A percentile compares a stretch with the other conserved stretches of the same genome.
phyloP scores from a whole-genome alignment of 2,888 invertebrate species.

The Odontocerum albicorne region DNA sequence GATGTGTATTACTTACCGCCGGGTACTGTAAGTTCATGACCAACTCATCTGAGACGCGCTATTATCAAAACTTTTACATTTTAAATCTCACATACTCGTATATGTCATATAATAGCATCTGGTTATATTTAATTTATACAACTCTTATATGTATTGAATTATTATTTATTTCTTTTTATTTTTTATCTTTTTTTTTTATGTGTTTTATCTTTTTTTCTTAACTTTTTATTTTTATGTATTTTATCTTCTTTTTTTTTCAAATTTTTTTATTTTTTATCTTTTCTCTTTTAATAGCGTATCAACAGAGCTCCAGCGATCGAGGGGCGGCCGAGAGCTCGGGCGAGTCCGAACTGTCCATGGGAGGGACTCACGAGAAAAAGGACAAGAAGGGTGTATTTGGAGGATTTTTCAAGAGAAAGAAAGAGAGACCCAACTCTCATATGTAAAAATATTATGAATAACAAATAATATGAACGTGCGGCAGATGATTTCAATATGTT shows the following conservation, averaged over 20 bases:
- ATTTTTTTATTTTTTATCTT: background rate
- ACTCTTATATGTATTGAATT: background rate
- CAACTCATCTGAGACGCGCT: too few relatives aligned
- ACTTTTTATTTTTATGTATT: slow-evolving; percentile 10
- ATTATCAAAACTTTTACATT: too few relatives aligned
- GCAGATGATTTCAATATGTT: too few relatives aligned
- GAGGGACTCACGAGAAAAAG: slow-evolving; percentile 49
- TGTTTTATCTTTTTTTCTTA: background rate
- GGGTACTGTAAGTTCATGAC: too few relatives aligned
- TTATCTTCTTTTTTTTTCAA: slow-evolving; percentile 11
- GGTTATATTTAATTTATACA: background rate
- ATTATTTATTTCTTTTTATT: slow-evolving; percentile 12
- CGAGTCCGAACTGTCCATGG: slow-evolving; percentile 54
- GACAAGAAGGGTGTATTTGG: slow-evolving; percentile 63
- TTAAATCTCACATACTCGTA: slow-evolving; percentile 2
- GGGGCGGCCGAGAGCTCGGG: slow-evolving; percentile 48
- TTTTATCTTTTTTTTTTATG: slow-evolving; percentile 14
- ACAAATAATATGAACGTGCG: background rate
- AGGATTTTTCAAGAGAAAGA: slow-evolving; percentile 59
- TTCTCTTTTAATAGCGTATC: slow-evolving; percentile 20
- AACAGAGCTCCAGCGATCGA: slow-evolving; percentile 23
- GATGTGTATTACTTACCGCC: too few relatives aligned
- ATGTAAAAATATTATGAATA: slow-evolving; percentile 46
- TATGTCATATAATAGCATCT: background rate
- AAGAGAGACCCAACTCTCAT: slow-evolving; percentile 59